phyloP scores from a whole-genome alignment of 2,113 vertebrate species.

The Gavialis gangeticus region DNA sequence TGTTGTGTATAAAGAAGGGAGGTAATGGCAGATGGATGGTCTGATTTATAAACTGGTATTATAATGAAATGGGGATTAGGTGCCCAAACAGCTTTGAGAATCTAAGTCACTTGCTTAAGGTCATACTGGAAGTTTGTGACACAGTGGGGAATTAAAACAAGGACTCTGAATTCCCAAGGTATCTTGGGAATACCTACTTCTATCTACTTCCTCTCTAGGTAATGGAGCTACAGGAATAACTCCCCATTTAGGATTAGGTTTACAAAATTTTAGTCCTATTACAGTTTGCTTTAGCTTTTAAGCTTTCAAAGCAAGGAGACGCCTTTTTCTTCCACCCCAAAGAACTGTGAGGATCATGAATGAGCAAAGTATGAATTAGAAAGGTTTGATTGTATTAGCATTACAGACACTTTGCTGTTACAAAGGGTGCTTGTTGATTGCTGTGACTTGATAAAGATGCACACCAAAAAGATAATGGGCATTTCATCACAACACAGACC shows the following conservation, averaged over 20 bases:
- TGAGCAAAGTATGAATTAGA: not conserved
- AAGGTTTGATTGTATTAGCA: fast-evolving
- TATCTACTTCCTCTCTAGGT: fast-evolving
- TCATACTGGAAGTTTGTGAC: fast-evolving
- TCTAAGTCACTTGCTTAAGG: not conserved
- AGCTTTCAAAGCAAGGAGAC: not conserved
- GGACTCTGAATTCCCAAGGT: not conserved
- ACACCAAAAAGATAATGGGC: not conserved
- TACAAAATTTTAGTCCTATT: fast-evolving
- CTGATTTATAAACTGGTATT: not conserved
- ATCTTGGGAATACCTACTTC: not conserved
- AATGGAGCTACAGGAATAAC: fast-evolving
- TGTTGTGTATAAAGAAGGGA: not conserved
- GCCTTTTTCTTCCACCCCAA: fast-evolving
- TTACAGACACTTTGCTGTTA: fast-evolving
- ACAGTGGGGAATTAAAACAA: not conserved
- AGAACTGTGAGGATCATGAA: not conserved
- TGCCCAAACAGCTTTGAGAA: not conserved
- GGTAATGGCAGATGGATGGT: too few relatives aligned
- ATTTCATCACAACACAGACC: slow-evolving; percentile 40
- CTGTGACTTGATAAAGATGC: not conserved
- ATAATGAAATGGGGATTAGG: not conserved
- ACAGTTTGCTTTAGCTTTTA: not conserved
- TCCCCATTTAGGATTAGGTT: too few relatives aligned
- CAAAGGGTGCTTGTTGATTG: not conserved